Conservation (phyloP, 2,113 vertebrate genomes). For the Nothoprocta perdicaria region DNA sequence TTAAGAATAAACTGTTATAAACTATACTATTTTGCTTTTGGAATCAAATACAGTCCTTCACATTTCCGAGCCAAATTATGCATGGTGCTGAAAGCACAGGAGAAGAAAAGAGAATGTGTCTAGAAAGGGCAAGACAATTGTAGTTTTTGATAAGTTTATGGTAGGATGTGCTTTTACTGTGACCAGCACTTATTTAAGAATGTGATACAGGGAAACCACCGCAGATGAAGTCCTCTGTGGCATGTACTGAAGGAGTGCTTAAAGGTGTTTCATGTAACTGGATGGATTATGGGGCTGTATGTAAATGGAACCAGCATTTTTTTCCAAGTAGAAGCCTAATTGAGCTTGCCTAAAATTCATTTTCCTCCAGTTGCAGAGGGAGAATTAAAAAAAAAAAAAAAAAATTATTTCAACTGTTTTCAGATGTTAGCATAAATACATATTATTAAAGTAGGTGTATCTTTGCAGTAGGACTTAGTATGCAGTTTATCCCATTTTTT, state of each 20-base stretch:
- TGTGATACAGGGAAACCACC: neutral
- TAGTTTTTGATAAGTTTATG: neutral
- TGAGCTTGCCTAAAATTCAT: neutral
- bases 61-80: accelerated
- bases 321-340: neutral
- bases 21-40: neutral
- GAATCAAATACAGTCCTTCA: neutral
- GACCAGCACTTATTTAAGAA: neutral
- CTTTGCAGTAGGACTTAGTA: neutral
- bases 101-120: neutral
- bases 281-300: accelerated
- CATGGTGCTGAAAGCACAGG: neutral
- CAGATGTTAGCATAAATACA: too few relatives aligned
- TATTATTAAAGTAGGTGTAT: neutral
- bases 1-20: neutral
- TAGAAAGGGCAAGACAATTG: neutral
- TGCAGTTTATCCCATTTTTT: neutral
- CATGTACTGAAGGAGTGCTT: neutral
- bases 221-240: neutral
- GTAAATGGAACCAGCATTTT: neutral
- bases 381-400: neutral
- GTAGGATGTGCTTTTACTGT: neutral
- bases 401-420: neutral
- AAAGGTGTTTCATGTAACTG: neutral
- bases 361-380: neutral